Conservation (phyloP, 2,888 invertebrate species). For the Priocnemis perturbator region DNA sequence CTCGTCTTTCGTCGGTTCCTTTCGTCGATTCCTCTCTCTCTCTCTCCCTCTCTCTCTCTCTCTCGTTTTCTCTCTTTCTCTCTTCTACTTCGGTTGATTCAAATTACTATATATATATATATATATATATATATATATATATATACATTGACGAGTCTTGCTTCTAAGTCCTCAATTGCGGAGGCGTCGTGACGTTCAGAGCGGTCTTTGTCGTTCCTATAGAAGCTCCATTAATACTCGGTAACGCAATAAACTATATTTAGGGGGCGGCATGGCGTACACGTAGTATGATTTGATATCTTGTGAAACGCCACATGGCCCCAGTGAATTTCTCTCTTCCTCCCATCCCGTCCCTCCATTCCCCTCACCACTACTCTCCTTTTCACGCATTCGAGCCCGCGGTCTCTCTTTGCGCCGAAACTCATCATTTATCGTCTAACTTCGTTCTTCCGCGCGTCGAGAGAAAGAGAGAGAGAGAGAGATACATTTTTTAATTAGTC, state of each 20-base stretch:
- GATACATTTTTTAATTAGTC: neutral
- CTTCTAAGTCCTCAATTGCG: no score
- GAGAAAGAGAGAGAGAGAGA: no score
- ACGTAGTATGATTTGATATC: slow-evolving; percentile 74
- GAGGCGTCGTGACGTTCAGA: slow-evolving; percentile 34
- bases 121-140: no score
- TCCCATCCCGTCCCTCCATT: slow-evolving; percentile 2
- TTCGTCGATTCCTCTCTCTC: no score
- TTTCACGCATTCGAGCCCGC: slow-evolving; percentile 13
- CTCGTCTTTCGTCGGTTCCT: no score
- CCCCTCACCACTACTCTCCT: slow-evolving; percentile 13
- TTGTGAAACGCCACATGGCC: slow-evolving; percentile 74
- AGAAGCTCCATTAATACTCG: slow-evolving; percentile 72
- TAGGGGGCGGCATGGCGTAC: slow-evolving; percentile 71
- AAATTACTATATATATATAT: no score
- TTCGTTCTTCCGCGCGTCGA: neutral
- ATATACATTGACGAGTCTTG: no score
- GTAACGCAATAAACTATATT: slow-evolving; percentile 76
- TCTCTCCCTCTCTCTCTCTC: no score
- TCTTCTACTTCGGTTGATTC: no score
- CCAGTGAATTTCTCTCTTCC: slow-evolving; percentile 55
- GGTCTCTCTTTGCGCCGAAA: slow-evolving; percentile 9
- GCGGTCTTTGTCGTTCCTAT: slow-evolving; percentile 61
- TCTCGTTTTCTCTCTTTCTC: no score
- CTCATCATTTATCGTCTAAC: slow-evolving; percentile 8